Evolutionary conservation across 2,113 vertebrate species (phyloP).

Genomic region (Myxocyprinus asiaticus): DNA sequence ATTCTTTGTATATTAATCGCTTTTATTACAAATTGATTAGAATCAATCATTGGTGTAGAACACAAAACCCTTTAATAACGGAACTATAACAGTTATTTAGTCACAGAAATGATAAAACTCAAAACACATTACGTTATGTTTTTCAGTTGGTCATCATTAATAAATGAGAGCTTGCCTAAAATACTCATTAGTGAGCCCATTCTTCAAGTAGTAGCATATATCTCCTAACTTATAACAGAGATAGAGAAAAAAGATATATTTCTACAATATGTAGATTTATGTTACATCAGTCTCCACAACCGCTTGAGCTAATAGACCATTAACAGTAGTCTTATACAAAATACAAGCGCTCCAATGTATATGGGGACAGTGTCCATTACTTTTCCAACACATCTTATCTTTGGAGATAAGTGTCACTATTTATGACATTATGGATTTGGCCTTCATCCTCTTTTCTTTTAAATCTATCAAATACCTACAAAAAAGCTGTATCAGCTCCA

Average conservation of each 20-base stretch:
- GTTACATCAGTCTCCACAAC: not conserved
- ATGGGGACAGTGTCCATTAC: no score
- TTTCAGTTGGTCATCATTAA: slow-evolving; percentile 3
- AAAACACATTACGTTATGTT: not conserved
- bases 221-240: no score
- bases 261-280: no score
- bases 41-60: not conserved
- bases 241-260: no score
- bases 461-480: not conserved
- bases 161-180: no score
- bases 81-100: not conserved
- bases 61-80: not conserved
- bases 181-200: no score
- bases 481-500: not conserved
- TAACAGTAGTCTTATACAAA: not conserved
- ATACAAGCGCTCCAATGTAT: not conserved
- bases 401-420: not conserved
- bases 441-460: not conserved
- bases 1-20: not conserved
- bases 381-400: not conserved
- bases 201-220: no score
- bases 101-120: not conserved
- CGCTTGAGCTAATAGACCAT: not conserved
- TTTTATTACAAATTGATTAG: slow-evolving; percentile 16
- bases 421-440: not conserved